phyloP scores from a whole-genome alignment of 2,888 invertebrate genomes.

The Molanna angustata region DNA sequence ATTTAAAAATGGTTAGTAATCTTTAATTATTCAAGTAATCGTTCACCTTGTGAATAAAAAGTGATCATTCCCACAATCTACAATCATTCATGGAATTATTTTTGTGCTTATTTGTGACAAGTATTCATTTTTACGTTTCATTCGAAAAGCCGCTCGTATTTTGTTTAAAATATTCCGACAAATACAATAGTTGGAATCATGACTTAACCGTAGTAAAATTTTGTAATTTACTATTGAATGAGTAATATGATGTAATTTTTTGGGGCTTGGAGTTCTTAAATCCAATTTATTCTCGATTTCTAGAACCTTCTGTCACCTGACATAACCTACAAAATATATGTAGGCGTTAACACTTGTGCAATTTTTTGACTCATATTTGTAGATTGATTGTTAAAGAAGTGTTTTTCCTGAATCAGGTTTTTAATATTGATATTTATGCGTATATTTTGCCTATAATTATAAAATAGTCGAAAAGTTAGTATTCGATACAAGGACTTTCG shows the following conservation, averaged over 20 bases:
- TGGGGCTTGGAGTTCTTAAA: no score
- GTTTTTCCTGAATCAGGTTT: no score
- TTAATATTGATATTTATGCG: no score
- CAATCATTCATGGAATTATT: not conserved
- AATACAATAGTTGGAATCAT: not conserved
- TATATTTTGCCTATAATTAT: no score
- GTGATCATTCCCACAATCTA: not conserved
- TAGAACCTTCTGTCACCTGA: conserved; percentile 27
- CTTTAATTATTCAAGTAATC: conserved; percentile 11
- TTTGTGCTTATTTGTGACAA: not conserved
- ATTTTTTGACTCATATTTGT: not conserved
- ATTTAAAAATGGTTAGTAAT: conserved; percentile 26
- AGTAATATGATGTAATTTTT: no score
- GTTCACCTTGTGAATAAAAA: not conserved
- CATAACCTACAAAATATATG: conserved; percentile 21
- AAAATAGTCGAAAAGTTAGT: no score
- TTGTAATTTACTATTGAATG: no score
- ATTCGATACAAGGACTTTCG: no score
- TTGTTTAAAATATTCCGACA: conserved; percentile 1
- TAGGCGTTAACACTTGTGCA: conserved; percentile 7
- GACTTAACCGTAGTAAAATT: no score
- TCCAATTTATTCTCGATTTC: no score
- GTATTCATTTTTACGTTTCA: not conserved
- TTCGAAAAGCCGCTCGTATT: not conserved
- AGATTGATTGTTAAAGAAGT: not conserved